Evolutionary conservation across 92 coral and sea anemone species (phyloP), one percentile per base, ranked within the genome.

Genomic region (Actinostola sp.): DNA sequence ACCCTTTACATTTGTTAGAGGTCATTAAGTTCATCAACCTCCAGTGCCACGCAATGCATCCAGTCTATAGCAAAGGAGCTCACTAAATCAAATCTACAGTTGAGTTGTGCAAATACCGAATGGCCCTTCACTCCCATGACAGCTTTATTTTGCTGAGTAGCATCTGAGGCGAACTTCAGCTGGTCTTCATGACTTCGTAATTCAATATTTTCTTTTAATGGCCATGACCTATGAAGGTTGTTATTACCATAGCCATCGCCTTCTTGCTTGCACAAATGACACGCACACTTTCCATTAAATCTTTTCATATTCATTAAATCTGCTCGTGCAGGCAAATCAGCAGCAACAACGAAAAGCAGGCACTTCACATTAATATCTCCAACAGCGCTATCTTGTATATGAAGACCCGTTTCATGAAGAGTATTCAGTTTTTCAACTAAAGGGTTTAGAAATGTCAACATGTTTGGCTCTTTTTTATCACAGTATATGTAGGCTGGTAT

Each of bases 31-130:
- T 35, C 81, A 85, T 67, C 86, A 34, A 67, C 77, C 51, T 82
- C 86, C 36, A 85, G 86, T 55, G 66, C 41, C 28, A 81, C 80
- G 41, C 78, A 79, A 51, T 73, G 90, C 90, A 86, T 81, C 83
- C 79, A 80, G 71, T 86, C 91, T 19, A 81, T 63, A 20, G 87
- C 91, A 63, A 86, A 80, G 6, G 83, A 82, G 19, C 69, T 43
- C 2, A 81, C 81, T 50, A 86, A 60, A 71, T 86, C 86, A 75
- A 86, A 86, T 24, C 46, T 46, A 56, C 53, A 71, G 8, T n/a
- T 16, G n/a, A 83, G 61, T 44, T 63, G 76, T 6, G 83, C 50
- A 64, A 83, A 83, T 41, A 76, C 57, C 46, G 35, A 66, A 31
- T 83, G 88, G 36, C 79, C 88, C 33, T 66, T 76, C 19, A 83